These are phyloP conservation scores for Protophormia terraenovae DNA, from an alignment of 2,888 invertebrate species.

Conservation along the genomic window DNA sequence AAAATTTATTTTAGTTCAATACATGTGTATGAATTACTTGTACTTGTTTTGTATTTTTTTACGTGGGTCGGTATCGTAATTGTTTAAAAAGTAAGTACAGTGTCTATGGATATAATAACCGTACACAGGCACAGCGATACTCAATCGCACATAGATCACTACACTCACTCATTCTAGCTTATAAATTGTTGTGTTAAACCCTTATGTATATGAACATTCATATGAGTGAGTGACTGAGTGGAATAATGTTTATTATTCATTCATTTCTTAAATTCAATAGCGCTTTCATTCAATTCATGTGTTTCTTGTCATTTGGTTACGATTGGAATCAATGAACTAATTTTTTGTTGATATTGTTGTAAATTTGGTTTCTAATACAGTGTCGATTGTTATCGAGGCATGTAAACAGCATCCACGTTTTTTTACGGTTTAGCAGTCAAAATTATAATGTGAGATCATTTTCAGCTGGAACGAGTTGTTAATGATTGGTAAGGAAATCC, in stretches of 20 bases:
- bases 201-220: conserved; percentile 2
- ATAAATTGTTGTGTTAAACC: conserved; percentile 32
- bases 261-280: conserved; percentile 21
- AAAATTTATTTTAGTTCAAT: conserved; percentile 22
- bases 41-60: conserved; percentile 42
- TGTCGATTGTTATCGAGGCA: background rate
- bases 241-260: conserved; percentile 41
- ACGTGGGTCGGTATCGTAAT: conserved; percentile 62
- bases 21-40: conserved; percentile 53
- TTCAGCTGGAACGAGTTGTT: background rate
- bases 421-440: background rate
- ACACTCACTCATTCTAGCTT: background rate
- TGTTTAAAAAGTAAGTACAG: conserved; percentile 46
- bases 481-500: background rate
- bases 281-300: conserved; percentile 29
- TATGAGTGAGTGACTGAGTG: background rate
- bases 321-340: conserved; percentile 42
- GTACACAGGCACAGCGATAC: background rate
- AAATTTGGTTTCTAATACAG: conserved; percentile 9
- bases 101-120: background rate
- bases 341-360: conserved; percentile 18
- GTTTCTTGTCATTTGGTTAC: conserved; percentile 20
- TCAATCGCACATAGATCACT: background rate
- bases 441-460: conserved; percentile 1
- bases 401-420: background rate